These are phyloP conservation scores for Drosophila borealis DNA, from an alignment of 2,888 invertebrate genomes.

Conservation along the genomic window DNA sequence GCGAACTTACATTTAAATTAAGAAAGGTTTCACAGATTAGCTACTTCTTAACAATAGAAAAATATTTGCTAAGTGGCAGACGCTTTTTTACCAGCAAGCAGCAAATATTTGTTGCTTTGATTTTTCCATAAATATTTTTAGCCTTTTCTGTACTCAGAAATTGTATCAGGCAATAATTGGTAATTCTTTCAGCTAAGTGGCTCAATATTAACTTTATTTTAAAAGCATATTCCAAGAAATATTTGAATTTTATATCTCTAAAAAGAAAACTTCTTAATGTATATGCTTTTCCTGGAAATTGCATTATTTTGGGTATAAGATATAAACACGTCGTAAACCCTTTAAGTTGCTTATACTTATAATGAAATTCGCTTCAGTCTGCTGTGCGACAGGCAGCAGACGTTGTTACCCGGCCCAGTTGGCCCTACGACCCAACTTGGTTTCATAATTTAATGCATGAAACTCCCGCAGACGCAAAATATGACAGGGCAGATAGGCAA, in stretches of 20 bases:
- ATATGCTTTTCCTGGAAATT: not conserved
- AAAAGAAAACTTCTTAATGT: not conserved
- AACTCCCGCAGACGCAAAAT: slow-evolving; percentile 57
- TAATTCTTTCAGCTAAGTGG: no score
- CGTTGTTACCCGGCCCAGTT: not conserved
- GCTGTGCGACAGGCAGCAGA: slow-evolving; percentile 41
- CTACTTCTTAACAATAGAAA: no score
- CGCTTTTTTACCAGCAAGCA: no score
- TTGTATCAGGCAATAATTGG: no score
- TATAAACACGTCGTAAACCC: slow-evolving; percentile 26
- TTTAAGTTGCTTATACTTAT: slow-evolving; percentile 28
- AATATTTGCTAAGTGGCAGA: no score
- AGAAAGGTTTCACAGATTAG: no score
- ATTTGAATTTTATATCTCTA: not conserved
- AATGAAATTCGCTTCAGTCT: slow-evolving; percentile 52
- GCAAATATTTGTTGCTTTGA: no score
- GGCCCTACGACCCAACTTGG: not conserved
- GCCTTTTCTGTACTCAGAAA: no score
- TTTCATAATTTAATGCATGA: slow-evolving; percentile 72
- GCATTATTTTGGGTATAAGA: not conserved
- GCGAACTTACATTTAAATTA: no score
- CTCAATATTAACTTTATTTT: not conserved
- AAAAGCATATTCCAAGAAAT: not conserved
- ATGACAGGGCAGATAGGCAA: slow-evolving; percentile 28
- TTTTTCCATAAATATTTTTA: no score